phyloP scores from a whole-genome alignment of 2,113 vertebrate species.

The Grantiella picta region DNA sequence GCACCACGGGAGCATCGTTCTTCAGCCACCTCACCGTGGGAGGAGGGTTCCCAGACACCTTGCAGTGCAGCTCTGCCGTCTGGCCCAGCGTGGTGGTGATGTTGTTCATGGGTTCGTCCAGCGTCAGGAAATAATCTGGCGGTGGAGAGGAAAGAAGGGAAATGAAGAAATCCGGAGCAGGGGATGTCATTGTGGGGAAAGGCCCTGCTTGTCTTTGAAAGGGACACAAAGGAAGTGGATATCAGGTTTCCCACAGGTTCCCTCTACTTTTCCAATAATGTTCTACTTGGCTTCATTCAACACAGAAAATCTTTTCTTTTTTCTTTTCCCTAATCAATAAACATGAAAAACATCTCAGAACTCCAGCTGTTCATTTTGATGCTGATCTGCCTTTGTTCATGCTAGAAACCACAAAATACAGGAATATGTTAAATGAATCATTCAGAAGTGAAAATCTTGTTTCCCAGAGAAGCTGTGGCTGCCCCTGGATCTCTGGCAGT shows the following conservation, averaged over 20 bases:
- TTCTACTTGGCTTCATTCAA: background rate
- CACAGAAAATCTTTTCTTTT: background rate
- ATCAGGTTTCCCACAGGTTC: background rate
- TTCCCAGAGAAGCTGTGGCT: background rate
- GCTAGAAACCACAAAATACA: background rate
- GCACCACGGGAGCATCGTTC: slow-evolving; percentile 94
- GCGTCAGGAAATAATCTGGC: slow-evolving; percentile 84
- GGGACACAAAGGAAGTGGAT: background rate
- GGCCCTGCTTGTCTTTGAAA: background rate
- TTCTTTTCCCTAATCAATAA: background rate
- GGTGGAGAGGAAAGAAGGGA: background rate
- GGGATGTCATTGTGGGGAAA: background rate
- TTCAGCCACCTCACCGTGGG: slow-evolving; percentile 93
- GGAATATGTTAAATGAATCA: rapidly evolving
- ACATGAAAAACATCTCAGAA: background rate
- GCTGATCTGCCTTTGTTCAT: background rate
- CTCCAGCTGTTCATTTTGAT: background rate
- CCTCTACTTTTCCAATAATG: background rate
- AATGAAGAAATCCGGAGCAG: background rate
- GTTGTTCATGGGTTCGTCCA: slow-evolving; percentile 96
- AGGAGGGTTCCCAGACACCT: slow-evolving; percentile 85
- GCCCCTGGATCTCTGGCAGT: background rate
- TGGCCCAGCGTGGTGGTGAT: slow-evolving; percentile 95
- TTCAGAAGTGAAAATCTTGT: background rate
- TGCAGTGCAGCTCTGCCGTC: slow-evolving; percentile 90